Conservation (phyloP, 2,888 invertebrate species). For the Capitulum mitella region DNA sequence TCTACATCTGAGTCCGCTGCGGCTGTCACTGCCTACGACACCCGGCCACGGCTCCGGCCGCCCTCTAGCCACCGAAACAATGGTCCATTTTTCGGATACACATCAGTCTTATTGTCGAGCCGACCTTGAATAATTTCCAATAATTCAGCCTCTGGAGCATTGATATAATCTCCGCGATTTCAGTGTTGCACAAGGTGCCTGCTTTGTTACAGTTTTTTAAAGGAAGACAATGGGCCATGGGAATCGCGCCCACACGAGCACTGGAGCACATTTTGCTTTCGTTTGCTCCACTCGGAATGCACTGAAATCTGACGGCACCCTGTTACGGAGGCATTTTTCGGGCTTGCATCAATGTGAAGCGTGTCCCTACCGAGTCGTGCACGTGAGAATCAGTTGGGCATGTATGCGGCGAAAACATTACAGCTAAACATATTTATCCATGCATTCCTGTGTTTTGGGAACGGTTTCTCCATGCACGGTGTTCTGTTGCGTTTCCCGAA, state of each 20-base stretch:
- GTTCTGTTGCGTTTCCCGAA: no score
- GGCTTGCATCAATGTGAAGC: no score
- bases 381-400: no score
- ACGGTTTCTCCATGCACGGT: no score
- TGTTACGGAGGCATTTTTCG: no score
- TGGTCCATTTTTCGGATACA: constrained; percentile 2
- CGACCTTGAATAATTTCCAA: constrained; percentile 22
- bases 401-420: no score
- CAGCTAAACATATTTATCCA: no score
- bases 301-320: no score
- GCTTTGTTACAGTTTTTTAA: constrained; percentile 6
- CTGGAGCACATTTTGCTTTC: background rate
- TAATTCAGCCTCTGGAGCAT: constrained; percentile 8
- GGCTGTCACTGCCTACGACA: background rate
- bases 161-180: constrained; percentile 12
- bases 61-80: background rate
- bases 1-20: background rate
- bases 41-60: background rate
- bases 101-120: constrained; percentile 6
- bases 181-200: background rate
- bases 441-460: no score
- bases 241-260: constrained; percentile 14
- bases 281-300: background rate
- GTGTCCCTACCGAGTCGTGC: no score
- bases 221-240: constrained; percentile 15